These are phyloP conservation scores for Paratilapia polleni DNA, from an alignment of 2,113 vertebrate genomes.

Conservation along the genomic window DNA sequence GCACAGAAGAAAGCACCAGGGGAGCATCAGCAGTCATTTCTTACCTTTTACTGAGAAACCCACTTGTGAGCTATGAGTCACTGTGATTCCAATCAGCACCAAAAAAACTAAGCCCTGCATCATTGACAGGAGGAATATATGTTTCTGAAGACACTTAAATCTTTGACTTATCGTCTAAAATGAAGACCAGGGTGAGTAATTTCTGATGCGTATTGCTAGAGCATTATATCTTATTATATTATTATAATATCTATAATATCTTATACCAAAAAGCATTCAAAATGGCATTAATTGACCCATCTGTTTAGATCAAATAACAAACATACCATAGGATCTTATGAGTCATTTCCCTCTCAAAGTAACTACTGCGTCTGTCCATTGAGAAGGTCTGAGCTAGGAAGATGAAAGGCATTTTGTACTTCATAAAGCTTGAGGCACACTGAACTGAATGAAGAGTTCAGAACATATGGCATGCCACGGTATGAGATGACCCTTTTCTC, in stretches of 20 bases:
- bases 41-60: slow-evolving; percentile 10
- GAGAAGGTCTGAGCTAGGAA: slow-evolving; percentile 9
- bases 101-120: slow-evolving; percentile 24
- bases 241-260: background rate
- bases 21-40: slow-evolving; percentile 33
- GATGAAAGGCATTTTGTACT: slow-evolving; percentile 50
- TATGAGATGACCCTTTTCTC: slow-evolving; percentile 35
- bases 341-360: background rate
- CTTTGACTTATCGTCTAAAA: slow-evolving; percentile 23
- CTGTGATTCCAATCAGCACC: slow-evolving; percentile 17
- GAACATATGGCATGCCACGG: slow-evolving; percentile 19
- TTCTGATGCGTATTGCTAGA: slow-evolving; percentile 6
- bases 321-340: background rate
- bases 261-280: slow-evolving; percentile 13
- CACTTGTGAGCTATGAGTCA: slow-evolving; percentile 28
- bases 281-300: slow-evolving; percentile 11
- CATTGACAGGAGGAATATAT: background rate
- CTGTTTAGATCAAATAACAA: slow-evolving; percentile 32
- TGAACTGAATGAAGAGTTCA: slow-evolving; percentile 51
- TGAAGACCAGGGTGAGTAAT: background rate
- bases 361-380: background rate
- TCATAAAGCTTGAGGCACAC: slow-evolving; percentile 35
- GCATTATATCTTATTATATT: background rate
- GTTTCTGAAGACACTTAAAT: slow-evolving; percentile 36
- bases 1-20: slow-evolving; percentile 28